phyloP scores from a whole-genome alignment of 1,140 invertebrate species.

The Drosophila nikananu region DNA sequence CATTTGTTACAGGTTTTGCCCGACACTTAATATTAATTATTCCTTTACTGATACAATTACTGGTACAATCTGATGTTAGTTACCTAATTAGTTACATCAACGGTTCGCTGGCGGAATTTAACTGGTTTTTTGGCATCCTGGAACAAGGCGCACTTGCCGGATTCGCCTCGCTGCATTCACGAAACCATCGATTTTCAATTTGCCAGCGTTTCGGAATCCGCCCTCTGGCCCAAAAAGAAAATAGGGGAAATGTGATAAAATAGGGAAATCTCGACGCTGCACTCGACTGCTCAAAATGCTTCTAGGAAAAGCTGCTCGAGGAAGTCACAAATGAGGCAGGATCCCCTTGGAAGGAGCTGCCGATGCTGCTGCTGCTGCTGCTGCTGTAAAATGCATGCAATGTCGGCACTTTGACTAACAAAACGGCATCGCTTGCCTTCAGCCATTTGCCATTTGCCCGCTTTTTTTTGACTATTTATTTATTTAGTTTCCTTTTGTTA shows the following conservation, averaged over 20 bases:
- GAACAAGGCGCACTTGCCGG: conserved; percentile 11
- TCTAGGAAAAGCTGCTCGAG: conserved; percentile 21
- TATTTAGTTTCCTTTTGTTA: conserved; percentile 51
- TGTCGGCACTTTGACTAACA: conserved; percentile 51
- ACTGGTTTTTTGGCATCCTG: conserved; percentile 33
- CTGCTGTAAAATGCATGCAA: conserved; percentile 39
- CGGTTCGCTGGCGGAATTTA: conserved; percentile 43
- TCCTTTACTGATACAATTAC: no score
- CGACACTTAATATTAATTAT: conserved; percentile 37
- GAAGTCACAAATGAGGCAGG: conserved; percentile 59
- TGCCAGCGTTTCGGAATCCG: conserved; percentile 31
- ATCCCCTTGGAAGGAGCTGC: conserved; percentile 17
- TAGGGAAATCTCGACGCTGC: conserved; percentile 51
- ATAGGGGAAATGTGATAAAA: conserved; percentile 14
- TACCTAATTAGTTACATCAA: conserved; percentile 66
- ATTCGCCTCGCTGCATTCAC: conserved; percentile 38
- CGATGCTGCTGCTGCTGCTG: conserved; percentile 16
- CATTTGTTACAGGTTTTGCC: not conserved
- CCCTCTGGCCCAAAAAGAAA: conserved; percentile 3
- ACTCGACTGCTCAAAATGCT: conserved; percentile 43
- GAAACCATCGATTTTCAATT: conserved; percentile 71
- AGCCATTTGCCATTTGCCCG: conserved; percentile 41
- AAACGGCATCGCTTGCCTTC: conserved; percentile 42
- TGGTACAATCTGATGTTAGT: conserved; percentile 47
- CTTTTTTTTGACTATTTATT: conserved; percentile 48